phyloP scores from a whole-genome alignment of 2,888 invertebrate species.

The Eupithecia tripunctaria region DNA sequence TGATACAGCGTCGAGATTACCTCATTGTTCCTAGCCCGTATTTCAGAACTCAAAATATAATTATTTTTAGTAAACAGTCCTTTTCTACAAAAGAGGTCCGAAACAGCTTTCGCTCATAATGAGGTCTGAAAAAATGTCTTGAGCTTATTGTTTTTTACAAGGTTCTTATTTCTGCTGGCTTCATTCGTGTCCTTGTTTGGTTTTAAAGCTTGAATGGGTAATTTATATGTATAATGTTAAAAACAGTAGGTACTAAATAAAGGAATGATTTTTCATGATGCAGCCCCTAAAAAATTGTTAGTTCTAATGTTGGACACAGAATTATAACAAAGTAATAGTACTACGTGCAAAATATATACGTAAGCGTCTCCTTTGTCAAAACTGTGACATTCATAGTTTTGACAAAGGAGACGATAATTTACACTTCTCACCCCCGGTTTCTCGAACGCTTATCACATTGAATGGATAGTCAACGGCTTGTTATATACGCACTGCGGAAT shows the following conservation, averaged over 20 bases:
- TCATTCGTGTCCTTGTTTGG: not conserved
- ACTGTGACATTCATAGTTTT: no score
- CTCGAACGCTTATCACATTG: no score
- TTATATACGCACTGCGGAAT: no score
- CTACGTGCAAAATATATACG: no score
- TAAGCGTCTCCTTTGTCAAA: no score
- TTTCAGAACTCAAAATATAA: slow-evolving; percentile 24
- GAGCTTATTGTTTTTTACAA: slow-evolving; percentile 22
- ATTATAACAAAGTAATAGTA: no score
- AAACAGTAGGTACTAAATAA: not conserved
- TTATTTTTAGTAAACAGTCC: slow-evolving; percentile 26
- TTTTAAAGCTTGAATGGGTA: not conserved
- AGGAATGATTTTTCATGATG: not conserved
- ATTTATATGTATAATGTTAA: not conserved
- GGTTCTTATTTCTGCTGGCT: not conserved
- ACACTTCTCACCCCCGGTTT: no score
- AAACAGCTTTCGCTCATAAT: slow-evolving; percentile 26
- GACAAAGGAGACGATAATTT: no score
- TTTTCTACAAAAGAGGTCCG: slow-evolving; percentile 32
- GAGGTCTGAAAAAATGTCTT: slow-evolving; percentile 24
- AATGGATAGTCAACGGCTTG: no score
- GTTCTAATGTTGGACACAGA: no score
- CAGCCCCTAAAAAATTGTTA: no score
- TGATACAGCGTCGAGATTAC: slow-evolving; percentile 21
- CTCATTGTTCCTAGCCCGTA: slow-evolving; percentile 32